Conservation (phyloP, 2,888 invertebrate genomes). For the Trissonchulus sp. region DNA sequence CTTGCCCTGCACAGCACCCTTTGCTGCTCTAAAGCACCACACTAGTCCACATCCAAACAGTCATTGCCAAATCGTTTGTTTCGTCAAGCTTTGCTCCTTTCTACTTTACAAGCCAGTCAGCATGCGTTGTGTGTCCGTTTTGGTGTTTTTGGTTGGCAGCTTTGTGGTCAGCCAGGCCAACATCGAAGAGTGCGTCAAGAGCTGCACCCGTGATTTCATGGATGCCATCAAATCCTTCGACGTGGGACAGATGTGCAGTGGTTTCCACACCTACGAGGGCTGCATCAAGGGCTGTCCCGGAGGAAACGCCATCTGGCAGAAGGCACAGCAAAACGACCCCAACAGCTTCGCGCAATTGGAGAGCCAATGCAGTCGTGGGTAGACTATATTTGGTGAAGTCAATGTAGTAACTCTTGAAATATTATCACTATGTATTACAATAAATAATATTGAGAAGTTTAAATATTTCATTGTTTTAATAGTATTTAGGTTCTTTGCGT, state of each 20-base stretch:
- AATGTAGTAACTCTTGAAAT: no score
- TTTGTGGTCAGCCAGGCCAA: not conserved
- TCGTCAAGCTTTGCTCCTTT: not conserved
- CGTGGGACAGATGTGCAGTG: not conserved
- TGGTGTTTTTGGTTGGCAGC: not conserved
- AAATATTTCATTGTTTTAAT: no score
- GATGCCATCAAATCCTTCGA: slow-evolving; percentile 22
- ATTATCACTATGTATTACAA: no score
- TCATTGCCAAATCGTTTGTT: not conserved
- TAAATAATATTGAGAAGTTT: no score
- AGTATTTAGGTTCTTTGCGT: no score
- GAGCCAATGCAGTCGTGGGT: not conserved
- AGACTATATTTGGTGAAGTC: slow-evolving; percentile 25
- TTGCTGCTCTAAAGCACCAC: no score
- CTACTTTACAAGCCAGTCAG: no score
- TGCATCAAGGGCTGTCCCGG: slow-evolving; percentile 20
- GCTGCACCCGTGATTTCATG: slow-evolving; percentile 2
- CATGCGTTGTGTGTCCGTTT: not conserved
- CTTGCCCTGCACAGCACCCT: no score
- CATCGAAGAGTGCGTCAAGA: not conserved
- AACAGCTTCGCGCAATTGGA: slow-evolving; percentile 10
- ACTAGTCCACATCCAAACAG: no score
- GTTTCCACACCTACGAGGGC: slow-evolving; percentile 19
- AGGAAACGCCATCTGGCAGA: not conserved
- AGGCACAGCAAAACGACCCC: not conserved